Evolutionary conservation across 2,888 invertebrate genomes (phyloP).

Genomic region (Lasioglossum lativentre): DNA sequence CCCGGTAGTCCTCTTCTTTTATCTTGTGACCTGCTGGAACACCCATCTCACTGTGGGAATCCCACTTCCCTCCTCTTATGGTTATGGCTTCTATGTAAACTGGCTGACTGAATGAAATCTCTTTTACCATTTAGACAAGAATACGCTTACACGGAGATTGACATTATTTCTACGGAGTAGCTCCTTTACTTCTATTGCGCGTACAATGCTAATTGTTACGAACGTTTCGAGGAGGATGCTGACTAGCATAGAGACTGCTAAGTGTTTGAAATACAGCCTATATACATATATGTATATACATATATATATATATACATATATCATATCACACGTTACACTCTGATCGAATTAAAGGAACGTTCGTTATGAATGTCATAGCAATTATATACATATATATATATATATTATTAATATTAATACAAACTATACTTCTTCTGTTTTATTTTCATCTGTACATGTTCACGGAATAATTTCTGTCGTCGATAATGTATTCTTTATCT

Average conservation of each 20-base stretch:
- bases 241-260: slow-evolving; percentile 50
- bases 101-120: slow-evolving; percentile 70
- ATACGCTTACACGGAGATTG: slow-evolving; percentile 59
- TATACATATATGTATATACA: neutral
- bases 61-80: slow-evolving; percentile 60
- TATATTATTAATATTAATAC: neutral
- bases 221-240: slow-evolving; percentile 33
- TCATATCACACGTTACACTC: slow-evolving; percentile 31
- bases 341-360: slow-evolving; percentile 41
- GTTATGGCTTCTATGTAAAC: slow-evolving; percentile 72
- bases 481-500: slow-evolving; percentile 18
- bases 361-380: slow-evolving; percentile 44
- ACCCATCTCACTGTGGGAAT: slow-evolving; percentile 64
- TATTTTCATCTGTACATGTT: slow-evolving; percentile 31
- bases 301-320: no score
- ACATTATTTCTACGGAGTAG: slow-evolving; percentile 55
- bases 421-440: slow-evolving; percentile 12
- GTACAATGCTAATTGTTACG: slow-evolving; percentile 36
- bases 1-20: slow-evolving; percentile 36
- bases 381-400: neutral
- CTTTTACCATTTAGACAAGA: slow-evolving; percentile 65
- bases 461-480: slow-evolving; percentile 24
- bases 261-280: slow-evolving; percentile 44
- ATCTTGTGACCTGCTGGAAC: slow-evolving; percentile 79
- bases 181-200: slow-evolving; percentile 46